Percentiles rank a stretch among this genome's conserved stretches.
Evolutionary conservation across 1,140 invertebrate genomes (phyloP).

Genomic region (Brevipalpus yothersi): DNA sequence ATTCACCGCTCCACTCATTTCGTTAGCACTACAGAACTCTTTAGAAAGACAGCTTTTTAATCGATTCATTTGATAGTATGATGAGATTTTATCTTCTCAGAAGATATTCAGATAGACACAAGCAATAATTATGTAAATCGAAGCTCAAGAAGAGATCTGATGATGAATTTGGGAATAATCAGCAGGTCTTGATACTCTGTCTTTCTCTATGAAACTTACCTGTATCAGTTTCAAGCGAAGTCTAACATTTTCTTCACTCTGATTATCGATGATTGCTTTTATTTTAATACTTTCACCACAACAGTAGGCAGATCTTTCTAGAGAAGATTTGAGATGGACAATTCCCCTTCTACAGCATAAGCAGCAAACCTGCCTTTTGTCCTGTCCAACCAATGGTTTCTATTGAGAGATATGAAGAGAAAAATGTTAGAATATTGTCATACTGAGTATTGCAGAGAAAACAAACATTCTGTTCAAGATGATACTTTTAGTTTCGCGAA

Average conservation of each 20-base stretch:
- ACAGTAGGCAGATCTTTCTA: constrained; percentile 51
- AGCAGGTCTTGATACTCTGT: too few relatives aligned
- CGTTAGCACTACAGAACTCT: too few relatives aligned
- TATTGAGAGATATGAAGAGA: constrained; percentile 15
- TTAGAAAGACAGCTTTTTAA: too few relatives aligned
- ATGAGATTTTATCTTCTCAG: too few relatives aligned
- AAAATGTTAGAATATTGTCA: not conserved
- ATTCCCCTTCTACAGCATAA: constrained; percentile 46
- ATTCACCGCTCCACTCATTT: too few relatives aligned
- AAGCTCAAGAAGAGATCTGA: not conserved
- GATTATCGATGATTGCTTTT: constrained; percentile 50
- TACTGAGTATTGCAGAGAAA: too few relatives aligned
- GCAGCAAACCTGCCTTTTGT: constrained; percentile 40
- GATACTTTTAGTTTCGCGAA: too few relatives aligned
- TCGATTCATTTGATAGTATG: too few relatives aligned
- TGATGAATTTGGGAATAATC: too few relatives aligned
- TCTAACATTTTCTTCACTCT: constrained; percentile 40
- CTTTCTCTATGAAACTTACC: constrained; percentile 19
- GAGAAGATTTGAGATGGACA: constrained; percentile 35
- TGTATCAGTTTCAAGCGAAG: constrained; percentile 43
- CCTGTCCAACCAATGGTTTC: constrained; percentile 43
- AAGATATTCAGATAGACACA: too few relatives aligned
- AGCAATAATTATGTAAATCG: not conserved
- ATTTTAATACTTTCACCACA: constrained; percentile 50
- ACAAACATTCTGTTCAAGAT: not conserved